A percentile compares a stretch with the other conserved stretches of the same genome.
phyloP scores from a whole-genome alignment of 2,797 vertebrate genomes.

The Falco naumanni region DNA sequence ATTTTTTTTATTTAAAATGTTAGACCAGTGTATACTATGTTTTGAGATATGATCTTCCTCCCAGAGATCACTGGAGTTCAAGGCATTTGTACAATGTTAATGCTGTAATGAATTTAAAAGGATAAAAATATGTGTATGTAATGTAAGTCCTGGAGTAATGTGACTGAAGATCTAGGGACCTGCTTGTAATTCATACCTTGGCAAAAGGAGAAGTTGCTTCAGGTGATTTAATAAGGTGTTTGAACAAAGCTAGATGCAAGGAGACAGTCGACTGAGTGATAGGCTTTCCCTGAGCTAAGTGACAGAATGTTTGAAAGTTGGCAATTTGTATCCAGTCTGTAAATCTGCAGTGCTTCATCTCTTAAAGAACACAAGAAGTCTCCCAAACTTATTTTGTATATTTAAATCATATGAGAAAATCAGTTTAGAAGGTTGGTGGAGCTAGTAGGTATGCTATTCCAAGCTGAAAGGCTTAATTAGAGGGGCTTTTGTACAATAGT shows the following conservation, averaged over 20 bases:
- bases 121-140: not conserved
- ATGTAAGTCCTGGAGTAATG: not conserved
- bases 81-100: not conserved
- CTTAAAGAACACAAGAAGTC: not conserved
- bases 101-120: not conserved
- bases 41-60: not conserved
- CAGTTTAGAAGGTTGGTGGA: not conserved
- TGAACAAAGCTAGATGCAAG: not conserved
- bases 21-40: not conserved
- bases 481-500: not conserved
- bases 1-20: not conserved
- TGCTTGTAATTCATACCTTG: not conserved
- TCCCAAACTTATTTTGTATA: not conserved
- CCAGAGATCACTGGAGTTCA: not conserved
- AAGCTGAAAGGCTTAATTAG: not conserved
- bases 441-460: not conserved
- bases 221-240: conserved; percentile 7
- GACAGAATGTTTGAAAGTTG: conserved; percentile 5
- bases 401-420: not conserved
- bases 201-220: conserved; percentile 17
- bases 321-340: not conserved
- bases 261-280: not conserved
- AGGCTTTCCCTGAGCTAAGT: not conserved
- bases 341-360: not conserved
- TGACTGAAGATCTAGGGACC: not conserved